phyloP scores from a whole-genome alignment of 2,888 invertebrate species.

The Heliconius hortense region DNA sequence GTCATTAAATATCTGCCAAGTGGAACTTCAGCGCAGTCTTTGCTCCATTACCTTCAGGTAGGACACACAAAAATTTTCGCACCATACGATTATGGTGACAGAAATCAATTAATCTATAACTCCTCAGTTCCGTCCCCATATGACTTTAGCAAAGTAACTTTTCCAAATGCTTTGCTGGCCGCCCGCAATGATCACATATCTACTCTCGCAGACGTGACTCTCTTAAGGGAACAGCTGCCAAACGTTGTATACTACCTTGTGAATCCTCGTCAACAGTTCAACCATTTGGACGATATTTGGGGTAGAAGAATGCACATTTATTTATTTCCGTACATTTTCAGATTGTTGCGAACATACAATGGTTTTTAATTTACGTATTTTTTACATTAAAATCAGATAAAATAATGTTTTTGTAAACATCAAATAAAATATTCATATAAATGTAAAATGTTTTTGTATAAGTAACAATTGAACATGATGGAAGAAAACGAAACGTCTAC shows the following conservation, averaged over 20 bases:
- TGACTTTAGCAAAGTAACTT: conserved; percentile 52
- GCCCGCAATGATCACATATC: conserved; percentile 53
- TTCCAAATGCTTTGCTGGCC: conserved; percentile 49
- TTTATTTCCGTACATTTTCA: conserved; percentile 42
- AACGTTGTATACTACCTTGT: conserved; percentile 47
- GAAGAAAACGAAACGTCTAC: neutral
- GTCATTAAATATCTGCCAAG: conserved; percentile 49
- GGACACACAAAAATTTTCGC: conserved; percentile 46
- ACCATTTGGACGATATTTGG: conserved; percentile 47
- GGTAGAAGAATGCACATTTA: conserved; percentile 42
- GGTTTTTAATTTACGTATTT: conserved; percentile 3
- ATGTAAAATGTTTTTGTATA: neutral
- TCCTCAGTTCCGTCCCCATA: conserved; percentile 51
- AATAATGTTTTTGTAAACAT: neutral
- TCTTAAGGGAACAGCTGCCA: conserved; percentile 47
- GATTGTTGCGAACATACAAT: conserved; percentile 26
- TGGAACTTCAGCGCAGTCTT: conserved; percentile 52
- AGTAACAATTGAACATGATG: too few relatives aligned
- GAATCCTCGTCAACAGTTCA: conserved; percentile 34
- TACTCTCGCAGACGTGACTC: conserved; percentile 49
- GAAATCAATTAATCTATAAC: conserved; percentile 51
- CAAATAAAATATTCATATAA: neutral
- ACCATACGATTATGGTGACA: conserved; percentile 52
- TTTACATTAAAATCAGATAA: neutral
- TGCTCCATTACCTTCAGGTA: conserved; percentile 52